Evolutionary conservation across 2,113 vertebrate genomes (phyloP).

Genomic region (Anas platyrhynchos): DNA sequence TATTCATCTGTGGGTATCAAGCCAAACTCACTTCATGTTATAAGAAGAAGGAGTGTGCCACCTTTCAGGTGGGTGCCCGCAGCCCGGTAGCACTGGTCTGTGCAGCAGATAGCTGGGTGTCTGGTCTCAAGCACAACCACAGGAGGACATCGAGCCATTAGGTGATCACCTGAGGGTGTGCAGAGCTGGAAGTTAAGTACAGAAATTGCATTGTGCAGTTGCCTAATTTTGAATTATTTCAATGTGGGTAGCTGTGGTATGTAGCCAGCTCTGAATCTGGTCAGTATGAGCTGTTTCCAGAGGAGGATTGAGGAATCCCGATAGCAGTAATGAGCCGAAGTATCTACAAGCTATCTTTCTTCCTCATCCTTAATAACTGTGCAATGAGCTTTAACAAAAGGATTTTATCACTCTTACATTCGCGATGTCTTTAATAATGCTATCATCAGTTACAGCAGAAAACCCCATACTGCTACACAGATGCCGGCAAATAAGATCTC

Average conservation of each 20-base stretch:
- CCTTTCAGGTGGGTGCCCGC: fast-evolving
- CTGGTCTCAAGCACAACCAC: neutral
- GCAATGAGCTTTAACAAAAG: neutral
- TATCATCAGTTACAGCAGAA: neutral
- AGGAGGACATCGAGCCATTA: neutral
- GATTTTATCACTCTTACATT: neutral
- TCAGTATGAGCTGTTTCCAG: neutral
- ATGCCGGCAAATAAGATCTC: neutral
- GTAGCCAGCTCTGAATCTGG: neutral
- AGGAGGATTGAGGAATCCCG: neutral
- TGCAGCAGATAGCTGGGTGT: neutral
- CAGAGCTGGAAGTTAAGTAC: neutral
- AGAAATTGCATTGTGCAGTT: neutral
- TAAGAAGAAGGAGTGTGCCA: neutral
- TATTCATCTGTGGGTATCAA: neutral
- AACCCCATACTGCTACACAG: neutral
- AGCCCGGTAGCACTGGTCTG: neutral
- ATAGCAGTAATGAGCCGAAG: neutral
- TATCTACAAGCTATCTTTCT: neutral
- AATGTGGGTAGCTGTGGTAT: neutral
- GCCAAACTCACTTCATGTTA: too few species aligned
- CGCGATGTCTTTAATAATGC: neutral
- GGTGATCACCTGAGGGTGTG: neutral
- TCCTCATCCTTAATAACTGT: neutral
- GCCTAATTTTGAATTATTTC: neutral